Evolutionary conservation across 2,113 vertebrate species (phyloP).

Genomic region (Etheostoma spectabile): DNA sequence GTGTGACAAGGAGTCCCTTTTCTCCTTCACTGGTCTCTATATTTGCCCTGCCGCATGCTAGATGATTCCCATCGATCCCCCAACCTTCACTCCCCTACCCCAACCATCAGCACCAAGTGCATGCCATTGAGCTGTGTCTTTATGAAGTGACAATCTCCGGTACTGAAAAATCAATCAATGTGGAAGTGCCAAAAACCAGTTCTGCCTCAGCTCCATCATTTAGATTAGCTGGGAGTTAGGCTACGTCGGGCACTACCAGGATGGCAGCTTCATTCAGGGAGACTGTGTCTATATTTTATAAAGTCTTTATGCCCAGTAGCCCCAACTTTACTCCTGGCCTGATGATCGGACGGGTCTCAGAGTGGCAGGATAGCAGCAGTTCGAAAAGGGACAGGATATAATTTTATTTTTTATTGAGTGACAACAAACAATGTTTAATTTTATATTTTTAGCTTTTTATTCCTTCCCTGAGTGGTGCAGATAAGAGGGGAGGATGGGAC

Average conservation of each 20-base stretch:
- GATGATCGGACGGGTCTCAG: background rate
- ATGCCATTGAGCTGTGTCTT: constrained; percentile 15
- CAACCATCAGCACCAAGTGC: constrained; percentile 23
- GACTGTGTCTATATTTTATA: no score
- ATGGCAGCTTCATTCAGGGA: no score
- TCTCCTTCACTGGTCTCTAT: constrained; percentile 60
- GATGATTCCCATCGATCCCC: constrained; percentile 48
- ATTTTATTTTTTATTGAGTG: no score
- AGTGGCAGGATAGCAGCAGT: background rate
- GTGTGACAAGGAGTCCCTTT: constrained; percentile 53
- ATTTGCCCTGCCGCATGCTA: constrained; percentile 27
- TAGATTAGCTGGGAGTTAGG: no score
- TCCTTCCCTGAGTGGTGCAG: background rate
- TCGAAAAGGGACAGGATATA: constrained; percentile 17
- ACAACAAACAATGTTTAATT: no score
- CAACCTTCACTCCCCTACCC: background rate
- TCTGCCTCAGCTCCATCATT: no score
- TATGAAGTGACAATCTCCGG: no score
- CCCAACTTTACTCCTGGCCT: background rate
- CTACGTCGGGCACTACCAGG: no score
- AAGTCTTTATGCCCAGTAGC: constrained; percentile 9
- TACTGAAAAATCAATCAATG: no score
- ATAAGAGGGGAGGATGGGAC: background rate
- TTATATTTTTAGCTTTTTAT: background rate
- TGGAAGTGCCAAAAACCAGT: no score